Conservation (phyloP, 2,888 invertebrate genomes). For the Heterodera filipjevi region DNA sequence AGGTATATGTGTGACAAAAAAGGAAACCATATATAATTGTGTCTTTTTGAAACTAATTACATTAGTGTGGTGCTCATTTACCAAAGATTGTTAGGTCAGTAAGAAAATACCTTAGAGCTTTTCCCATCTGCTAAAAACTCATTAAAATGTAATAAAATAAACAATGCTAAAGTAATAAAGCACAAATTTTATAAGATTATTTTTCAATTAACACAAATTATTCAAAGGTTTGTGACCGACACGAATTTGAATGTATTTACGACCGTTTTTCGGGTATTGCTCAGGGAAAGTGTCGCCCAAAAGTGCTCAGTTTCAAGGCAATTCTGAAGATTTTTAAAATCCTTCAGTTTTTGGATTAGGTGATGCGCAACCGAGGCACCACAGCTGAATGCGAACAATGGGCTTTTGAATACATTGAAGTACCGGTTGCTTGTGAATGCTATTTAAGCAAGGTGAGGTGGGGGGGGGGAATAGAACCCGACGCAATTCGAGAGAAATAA, state of each 20-base stretch:
- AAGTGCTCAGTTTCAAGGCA: constrained; percentile 54
- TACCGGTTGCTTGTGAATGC: constrained; percentile 60
- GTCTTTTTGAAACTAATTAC: too few species aligned
- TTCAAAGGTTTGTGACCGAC: constrained; percentile 46
- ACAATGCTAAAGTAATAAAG: too few species aligned
- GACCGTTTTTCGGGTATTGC: constrained; percentile 54
- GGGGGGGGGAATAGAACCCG: too few species aligned
- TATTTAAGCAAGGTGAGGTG: constrained; percentile 44
- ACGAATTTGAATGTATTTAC: constrained; percentile 55
- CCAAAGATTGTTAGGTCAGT: too few species aligned
- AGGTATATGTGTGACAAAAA: too few species aligned
- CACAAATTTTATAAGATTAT: neutral
- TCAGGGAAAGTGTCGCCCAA: constrained; percentile 53
- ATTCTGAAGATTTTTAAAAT: neutral
- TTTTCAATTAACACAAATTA: neutral
- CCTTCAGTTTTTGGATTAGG: neutral
- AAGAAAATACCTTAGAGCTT: too few species aligned
- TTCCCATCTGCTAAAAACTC: too few species aligned
- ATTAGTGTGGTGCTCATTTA: too few species aligned
- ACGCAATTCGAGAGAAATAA: too few species aligned
- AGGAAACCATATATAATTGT: too few species aligned
- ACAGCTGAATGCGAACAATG: constrained; percentile 53
- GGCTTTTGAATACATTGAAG: constrained; percentile 51
- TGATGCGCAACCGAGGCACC: constrained; percentile 36
- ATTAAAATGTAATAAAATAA: too few species aligned